A percentile compares a stretch with the other conserved stretches of the same genome.
phyloP scores from a whole-genome alignment of 2,888 invertebrate genomes.

The Drosophila paucipuncta region DNA sequence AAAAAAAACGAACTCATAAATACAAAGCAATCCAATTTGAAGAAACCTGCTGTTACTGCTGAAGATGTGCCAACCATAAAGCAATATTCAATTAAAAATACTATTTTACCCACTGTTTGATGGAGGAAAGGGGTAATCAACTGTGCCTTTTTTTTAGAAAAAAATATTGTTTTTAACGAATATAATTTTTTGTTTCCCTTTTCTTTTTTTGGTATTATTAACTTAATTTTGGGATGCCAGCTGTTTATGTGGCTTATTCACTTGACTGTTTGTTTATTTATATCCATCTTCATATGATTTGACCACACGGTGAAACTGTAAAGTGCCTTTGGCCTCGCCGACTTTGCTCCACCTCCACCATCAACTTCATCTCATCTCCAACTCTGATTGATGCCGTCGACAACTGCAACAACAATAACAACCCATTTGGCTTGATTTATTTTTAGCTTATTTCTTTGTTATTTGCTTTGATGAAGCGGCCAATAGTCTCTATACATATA shows the following conservation, averaged over 20 bases:
- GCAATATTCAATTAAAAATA: slow-evolving; percentile 24
- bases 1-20: slow-evolving; percentile 4
- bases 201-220: slow-evolving; percentile 38
- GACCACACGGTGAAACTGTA: slow-evolving; percentile 62
- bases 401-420: slow-evolving; percentile 35
- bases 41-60: background rate
- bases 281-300: slow-evolving; percentile 52
- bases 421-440: slow-evolving; percentile 70
- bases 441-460: slow-evolving; percentile 67
- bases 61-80: slow-evolving; percentile 4
- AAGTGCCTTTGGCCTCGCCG: slow-evolving; percentile 68
- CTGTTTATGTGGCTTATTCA: slow-evolving; percentile 64
- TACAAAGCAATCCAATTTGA: background rate
- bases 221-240: slow-evolving; percentile 42
- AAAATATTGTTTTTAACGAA: background rate
- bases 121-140: slow-evolving; percentile 7
- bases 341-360: slow-evolving; percentile 19
- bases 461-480: slow-evolving; percentile 63
- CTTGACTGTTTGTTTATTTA: slow-evolving; percentile 70
- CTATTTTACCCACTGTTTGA: background rate
- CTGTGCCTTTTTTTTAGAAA: background rate
- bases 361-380: slow-evolving; percentile 26
- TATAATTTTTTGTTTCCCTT: slow-evolving; percentile 5
- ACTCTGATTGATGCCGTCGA: slow-evolving; percentile 76
- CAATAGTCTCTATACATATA: slow-evolving; percentile 5